Conservation (phyloP, 2,113 vertebrate genomes). For the Fregetta grallaria region DNA sequence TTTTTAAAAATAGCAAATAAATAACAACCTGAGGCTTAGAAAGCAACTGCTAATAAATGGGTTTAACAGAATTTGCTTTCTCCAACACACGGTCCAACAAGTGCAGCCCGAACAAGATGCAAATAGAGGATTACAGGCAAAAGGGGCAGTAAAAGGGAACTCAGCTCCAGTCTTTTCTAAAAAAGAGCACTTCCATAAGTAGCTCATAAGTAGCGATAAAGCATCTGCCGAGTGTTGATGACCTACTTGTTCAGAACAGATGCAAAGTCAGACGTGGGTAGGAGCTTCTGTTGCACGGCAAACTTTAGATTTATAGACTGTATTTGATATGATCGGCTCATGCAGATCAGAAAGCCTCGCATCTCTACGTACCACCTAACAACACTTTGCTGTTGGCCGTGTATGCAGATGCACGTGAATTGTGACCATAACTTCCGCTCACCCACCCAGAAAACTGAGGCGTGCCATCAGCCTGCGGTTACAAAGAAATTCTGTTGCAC, state of each 20-base stretch:
- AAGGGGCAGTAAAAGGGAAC: neutral
- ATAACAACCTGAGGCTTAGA: neutral
- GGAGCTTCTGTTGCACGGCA: neutral
- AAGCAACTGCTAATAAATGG: neutral
- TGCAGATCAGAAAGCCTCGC: neutral
- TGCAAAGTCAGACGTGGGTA: neutral
- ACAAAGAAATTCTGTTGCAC: neutral
- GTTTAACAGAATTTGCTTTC: neutral
- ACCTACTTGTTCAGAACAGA: neutral
- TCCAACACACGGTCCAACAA: neutral
- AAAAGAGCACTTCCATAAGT: neutral
- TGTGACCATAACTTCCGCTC: neutral
- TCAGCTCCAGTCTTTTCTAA: neutral
- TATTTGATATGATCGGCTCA: rapidly evolving
- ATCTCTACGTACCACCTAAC: rapidly evolving
- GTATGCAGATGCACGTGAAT: too few relatives aligned
- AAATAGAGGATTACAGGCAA: neutral
- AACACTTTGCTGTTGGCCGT: neutral
- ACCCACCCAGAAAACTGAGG: neutral
- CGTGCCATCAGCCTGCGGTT: neutral
- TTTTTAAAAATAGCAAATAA: neutral
- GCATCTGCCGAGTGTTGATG: neutral
- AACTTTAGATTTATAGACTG: neutral
- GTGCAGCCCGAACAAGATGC: neutral
- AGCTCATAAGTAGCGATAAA: neutral